Conservation (phyloP, 1,140 invertebrate genomes). For the Solen grandis region DNA sequence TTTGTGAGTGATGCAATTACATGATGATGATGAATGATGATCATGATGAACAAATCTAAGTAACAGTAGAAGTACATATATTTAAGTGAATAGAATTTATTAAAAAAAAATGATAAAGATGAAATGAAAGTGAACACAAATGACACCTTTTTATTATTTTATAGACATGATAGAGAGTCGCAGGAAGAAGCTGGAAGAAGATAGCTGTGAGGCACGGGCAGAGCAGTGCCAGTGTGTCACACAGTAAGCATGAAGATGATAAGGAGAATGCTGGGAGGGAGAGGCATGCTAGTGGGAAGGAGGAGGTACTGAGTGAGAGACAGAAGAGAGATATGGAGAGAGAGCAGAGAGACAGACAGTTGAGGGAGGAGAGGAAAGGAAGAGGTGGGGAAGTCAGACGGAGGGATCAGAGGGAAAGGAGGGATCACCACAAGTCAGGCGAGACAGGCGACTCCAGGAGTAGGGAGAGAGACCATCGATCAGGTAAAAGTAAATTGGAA, state of each 20-base stretch:
- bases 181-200: conserved; percentile 44
- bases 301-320: conserved; percentile 28
- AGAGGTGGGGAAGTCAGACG: conserved; percentile 15
- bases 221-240: no score
- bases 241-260: conserved; percentile 14
- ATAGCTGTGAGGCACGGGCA: no score
- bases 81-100: neutral
- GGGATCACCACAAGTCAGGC: conserved; percentile 23
- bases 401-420: neutral
- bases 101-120: neutral
- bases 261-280: conserved; percentile 36
- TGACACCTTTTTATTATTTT: conserved; percentile 1
- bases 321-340: conserved; percentile 39
- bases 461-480: conserved; percentile 34
- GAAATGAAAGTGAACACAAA: neutral
- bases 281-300: conserved; percentile 7
- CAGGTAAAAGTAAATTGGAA: conserved; percentile 12
- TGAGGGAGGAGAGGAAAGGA: neutral
- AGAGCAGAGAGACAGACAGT: conserved; percentile 42
- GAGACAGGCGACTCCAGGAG: neutral
- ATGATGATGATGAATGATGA: no score
- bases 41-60: no score
- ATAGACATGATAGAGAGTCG: conserved; percentile 46
- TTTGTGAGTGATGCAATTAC: no score
- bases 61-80: no score